Conservation (phyloP, 2,888 invertebrate genomes). For the Listrodromus nycthemerus region DNA sequence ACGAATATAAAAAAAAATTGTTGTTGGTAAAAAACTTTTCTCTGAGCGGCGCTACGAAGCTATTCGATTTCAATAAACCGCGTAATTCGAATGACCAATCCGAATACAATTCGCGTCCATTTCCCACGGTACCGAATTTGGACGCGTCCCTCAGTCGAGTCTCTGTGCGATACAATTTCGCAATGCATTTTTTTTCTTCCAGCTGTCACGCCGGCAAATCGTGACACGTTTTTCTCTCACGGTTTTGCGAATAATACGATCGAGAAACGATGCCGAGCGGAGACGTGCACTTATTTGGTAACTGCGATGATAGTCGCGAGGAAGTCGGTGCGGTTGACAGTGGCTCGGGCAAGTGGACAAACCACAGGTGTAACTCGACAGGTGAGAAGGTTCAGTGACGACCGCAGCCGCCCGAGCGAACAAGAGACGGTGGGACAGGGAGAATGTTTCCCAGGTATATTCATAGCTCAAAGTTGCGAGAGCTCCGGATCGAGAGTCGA, state of each 20-base stretch:
- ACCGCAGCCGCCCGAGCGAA: slow-evolving; percentile 8
- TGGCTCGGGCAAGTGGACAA: slow-evolving; percentile 13
- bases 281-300: slow-evolving; percentile 53
- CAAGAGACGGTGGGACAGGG: background rate
- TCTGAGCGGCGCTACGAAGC: background rate
- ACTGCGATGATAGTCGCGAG: slow-evolving; percentile 7
- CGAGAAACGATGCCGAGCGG: background rate
- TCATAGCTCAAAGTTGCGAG: slow-evolving; percentile 4
- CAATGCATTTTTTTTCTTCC: background rate
- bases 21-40: background rate
- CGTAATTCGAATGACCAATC: slow-evolving; percentile 2
- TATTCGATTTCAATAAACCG: background rate
- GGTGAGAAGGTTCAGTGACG: slow-evolving; percentile 20
- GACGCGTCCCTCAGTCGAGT: slow-evolving; percentile 23
- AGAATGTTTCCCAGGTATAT: slow-evolving; percentile 4
- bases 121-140: slow-evolving; percentile 58
- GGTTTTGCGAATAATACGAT: slow-evolving; percentile 3
- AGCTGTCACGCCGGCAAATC: background rate
- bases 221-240: slow-evolving; percentile 16
- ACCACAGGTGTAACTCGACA: slow-evolving; percentile 24
- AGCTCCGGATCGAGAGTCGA: slow-evolving; percentile 10
- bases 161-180: background rate
- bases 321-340: slow-evolving; percentile 5
- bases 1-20: slow-evolving; percentile 2
- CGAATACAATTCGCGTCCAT: background rate